A percentile compares a stretch with the other conserved stretches of the same genome.
Conservation (phyloP, 2,888 invertebrate genomes). For the Punctoribates punctum region DNA sequence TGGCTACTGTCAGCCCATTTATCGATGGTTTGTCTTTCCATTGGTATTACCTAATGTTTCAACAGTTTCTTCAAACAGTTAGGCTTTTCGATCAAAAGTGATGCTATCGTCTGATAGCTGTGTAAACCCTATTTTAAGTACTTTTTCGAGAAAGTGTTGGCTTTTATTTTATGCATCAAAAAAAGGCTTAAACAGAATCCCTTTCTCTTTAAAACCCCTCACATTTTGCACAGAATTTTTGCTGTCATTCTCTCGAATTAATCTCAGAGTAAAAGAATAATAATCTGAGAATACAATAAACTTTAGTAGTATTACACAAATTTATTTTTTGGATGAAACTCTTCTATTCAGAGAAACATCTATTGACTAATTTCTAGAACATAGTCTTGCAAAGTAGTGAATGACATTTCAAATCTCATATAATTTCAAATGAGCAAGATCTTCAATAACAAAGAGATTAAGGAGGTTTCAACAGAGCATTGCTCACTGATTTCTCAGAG, state of each 20-base stretch:
- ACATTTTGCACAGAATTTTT: neutral
- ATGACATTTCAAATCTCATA: too few relatives aligned
- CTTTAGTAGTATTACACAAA: neutral
- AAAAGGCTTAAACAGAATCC: constrained; percentile 7
- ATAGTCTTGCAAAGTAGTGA: too few relatives aligned
- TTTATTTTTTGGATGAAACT: neutral
- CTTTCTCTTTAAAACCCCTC: neutral
- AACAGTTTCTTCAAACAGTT: neutral
- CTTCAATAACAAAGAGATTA: too few relatives aligned
- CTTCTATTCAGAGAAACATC: neutral
- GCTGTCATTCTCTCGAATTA: constrained; percentile 20
- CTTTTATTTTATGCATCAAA: constrained; percentile 21
- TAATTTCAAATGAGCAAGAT: too few relatives aligned
- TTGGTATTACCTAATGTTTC: neutral
- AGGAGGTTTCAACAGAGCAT: too few relatives aligned
- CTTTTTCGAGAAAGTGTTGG: constrained; percentile 1
- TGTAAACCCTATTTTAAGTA: neutral
- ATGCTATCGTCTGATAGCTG: neutral
- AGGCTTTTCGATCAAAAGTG: neutral
- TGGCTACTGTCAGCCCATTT: neutral
- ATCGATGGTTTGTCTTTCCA: neutral
- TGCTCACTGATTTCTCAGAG: too few relatives aligned
- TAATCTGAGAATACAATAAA: constrained; percentile 7
- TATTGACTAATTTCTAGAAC: too few relatives aligned
- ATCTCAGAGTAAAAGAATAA: neutral